Conservation (phyloP, 2,797 vertebrate genomes). For the Sandelia bainsii region DNA sequence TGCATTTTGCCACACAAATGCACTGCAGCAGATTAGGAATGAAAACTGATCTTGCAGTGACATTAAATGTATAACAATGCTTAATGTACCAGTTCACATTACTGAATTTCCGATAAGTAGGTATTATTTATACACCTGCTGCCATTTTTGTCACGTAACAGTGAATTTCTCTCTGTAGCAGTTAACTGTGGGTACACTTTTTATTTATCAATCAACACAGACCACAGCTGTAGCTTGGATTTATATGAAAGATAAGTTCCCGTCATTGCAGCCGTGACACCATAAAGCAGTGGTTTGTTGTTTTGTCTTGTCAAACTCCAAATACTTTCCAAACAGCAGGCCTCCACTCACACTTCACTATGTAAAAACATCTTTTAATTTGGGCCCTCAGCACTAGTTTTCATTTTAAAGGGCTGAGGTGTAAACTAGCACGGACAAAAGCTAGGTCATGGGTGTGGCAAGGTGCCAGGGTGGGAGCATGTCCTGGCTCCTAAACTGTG, state of each 20-base stretch:
- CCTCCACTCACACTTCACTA: slow-evolving; percentile 4
- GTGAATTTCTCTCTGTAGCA: neutral
- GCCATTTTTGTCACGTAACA: neutral
- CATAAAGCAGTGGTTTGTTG: too few relatives aligned
- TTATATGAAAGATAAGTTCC: neutral
- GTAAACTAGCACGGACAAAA: slow-evolving; percentile 9
- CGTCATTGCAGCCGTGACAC: too few relatives aligned
- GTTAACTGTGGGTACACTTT: neutral
- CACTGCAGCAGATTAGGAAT: neutral
- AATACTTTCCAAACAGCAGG: neutral
- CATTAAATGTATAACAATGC: slow-evolving; percentile 4
- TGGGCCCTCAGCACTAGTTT: neutral
- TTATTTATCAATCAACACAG: neutral
- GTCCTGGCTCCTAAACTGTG: slow-evolving; percentile 12
- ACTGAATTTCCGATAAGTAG: neutral
- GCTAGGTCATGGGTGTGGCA: slow-evolving; percentile 11
- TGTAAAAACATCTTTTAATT: neutral
- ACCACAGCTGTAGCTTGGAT: neutral
- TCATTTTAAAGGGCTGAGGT: neutral
- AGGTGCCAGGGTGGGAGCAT: slow-evolving; percentile 13
- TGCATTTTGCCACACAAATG: neutral
- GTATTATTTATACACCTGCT: neutral
- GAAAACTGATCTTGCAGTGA: neutral
- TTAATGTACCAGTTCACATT: neutral
- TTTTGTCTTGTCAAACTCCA: neutral